Conservation (phyloP, 1,140 invertebrate genomes). For the Sinonovacula constricta region DNA sequence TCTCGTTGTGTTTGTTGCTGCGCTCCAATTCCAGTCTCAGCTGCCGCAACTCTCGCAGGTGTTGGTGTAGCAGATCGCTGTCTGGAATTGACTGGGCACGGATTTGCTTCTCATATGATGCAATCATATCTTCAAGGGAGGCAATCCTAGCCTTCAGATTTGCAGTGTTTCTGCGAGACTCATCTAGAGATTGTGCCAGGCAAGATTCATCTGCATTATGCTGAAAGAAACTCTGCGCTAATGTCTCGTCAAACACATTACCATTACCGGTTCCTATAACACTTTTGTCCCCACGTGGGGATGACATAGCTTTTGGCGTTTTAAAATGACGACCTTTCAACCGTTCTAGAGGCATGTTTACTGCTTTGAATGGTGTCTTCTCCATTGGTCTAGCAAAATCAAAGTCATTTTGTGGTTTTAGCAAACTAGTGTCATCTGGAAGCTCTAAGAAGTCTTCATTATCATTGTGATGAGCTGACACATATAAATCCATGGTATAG, state of each 20-base stretch:
- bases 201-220: conserved; percentile 8
- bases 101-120: conserved; percentile 16
- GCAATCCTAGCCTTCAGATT: conserved; percentile 12
- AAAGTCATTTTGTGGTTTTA: too few relatives aligned
- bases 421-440: too few relatives aligned
- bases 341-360: too few relatives aligned
- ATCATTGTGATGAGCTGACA: too few relatives aligned
- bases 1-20: neutral
- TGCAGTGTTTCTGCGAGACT: conserved; percentile 12
- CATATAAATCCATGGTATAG: too few relatives aligned
- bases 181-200: too few relatives aligned
- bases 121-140: conserved; percentile 25
- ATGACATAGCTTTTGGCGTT: too few relatives aligned
- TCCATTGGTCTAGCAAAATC: too few relatives aligned
- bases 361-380: too few relatives aligned
- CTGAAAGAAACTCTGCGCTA: conserved; percentile 10
- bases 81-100: neutral
- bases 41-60: conserved; percentile 20
- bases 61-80: conserved; percentile 30
- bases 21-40: conserved; percentile 25
- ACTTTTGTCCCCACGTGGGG: too few relatives aligned
- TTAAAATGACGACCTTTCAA: too few relatives aligned
- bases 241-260: conserved; percentile 14
- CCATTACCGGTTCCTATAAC: neutral
- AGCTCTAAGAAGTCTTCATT: too few relatives aligned